Conservation (phyloP, 2,888 invertebrate species). For the Graphium colonna region DNA sequence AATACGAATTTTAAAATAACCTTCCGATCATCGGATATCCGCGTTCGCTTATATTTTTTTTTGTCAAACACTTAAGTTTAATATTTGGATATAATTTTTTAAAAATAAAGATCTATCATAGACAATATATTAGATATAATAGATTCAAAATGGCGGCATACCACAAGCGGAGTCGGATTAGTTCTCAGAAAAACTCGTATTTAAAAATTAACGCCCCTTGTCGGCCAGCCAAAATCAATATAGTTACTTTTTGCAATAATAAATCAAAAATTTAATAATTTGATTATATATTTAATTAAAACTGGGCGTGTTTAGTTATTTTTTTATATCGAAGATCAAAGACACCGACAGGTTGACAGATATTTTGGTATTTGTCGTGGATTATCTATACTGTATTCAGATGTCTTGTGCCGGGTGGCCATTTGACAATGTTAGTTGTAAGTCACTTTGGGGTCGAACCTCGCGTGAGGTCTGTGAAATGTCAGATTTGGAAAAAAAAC, state of each 20-base stretch:
- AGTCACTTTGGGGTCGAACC: constrained; percentile 67
- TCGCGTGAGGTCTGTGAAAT: constrained; percentile 47
- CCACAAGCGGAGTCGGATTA: too few relatives aligned
- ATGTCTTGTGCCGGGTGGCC: constrained; percentile 68
- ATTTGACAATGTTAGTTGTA: constrained; percentile 70
- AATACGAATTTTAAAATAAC: too few relatives aligned
- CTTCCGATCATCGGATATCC: too few relatives aligned
- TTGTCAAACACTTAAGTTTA: too few relatives aligned
- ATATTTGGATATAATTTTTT: too few relatives aligned
- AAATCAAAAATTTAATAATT: constrained; percentile 23
- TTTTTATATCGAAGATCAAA: constrained; percentile 53
- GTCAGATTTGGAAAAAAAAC: constrained; percentile 36
- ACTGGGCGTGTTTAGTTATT: constrained; percentile 3
- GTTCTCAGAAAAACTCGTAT: too few relatives aligned
- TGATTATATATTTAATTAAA: constrained; percentile 23
- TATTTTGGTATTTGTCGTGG: constrained; percentile 67
- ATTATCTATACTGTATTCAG: constrained; percentile 70
- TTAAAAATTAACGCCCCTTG: neutral
- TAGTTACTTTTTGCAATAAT: constrained; percentile 3
- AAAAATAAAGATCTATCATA: too few relatives aligned
- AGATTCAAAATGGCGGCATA: too few relatives aligned
- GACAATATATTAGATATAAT: too few relatives aligned
- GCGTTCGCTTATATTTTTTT: too few relatives aligned
- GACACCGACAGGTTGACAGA: constrained; percentile 58
- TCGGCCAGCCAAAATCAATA: constrained; percentile 14